phyloP scores from a whole-genome alignment of 2,888 invertebrate genomes.

The Notocelia uddmanniana region DNA sequence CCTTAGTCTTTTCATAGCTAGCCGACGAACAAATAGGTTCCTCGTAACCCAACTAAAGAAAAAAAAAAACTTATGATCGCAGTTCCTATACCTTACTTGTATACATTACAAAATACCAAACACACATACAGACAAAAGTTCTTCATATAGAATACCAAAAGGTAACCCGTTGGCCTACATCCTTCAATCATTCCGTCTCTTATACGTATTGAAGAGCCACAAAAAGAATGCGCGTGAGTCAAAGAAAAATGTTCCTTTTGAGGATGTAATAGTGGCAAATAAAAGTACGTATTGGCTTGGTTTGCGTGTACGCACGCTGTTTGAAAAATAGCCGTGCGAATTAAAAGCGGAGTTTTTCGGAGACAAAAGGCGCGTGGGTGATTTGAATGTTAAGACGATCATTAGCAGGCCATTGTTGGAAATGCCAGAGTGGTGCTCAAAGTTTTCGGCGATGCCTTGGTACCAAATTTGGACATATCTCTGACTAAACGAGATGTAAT shows the following conservation, averaged over 20 bases:
- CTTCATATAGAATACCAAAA: slow-evolving; percentile 54
- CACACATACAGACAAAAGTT: slow-evolving; percentile 26
- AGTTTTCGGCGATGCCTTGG: slow-evolving; percentile 49
- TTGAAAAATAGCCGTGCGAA: slow-evolving; percentile 78
- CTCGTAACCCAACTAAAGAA: no score
- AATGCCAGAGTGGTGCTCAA: slow-evolving; percentile 75
- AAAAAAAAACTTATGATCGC: no score
- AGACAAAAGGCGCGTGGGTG: slow-evolving; percentile 83
- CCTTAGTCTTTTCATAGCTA: no score
- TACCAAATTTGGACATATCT: not conserved
- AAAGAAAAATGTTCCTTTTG: slow-evolving; percentile 5
- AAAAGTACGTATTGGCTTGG: slow-evolving; percentile 57
- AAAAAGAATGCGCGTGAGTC: not conserved
- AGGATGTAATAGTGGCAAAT: not conserved
- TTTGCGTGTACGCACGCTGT: slow-evolving; percentile 64
- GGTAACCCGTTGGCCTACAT: slow-evolving; percentile 77
- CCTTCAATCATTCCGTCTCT: slow-evolving; percentile 68
- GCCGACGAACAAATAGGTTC: no score
- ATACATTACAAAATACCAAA: slow-evolving; percentile 13
- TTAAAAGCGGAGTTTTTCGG: slow-evolving; percentile 75
- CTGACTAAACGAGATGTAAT: not conserved
- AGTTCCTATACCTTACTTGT: no score
- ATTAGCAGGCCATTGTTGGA: slow-evolving; percentile 79
- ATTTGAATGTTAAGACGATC: slow-evolving; percentile 83
- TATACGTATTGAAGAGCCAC: slow-evolving; percentile 9